Conservation (phyloP, 2,888 invertebrate genomes). For the Abrostola tripartita region DNA sequence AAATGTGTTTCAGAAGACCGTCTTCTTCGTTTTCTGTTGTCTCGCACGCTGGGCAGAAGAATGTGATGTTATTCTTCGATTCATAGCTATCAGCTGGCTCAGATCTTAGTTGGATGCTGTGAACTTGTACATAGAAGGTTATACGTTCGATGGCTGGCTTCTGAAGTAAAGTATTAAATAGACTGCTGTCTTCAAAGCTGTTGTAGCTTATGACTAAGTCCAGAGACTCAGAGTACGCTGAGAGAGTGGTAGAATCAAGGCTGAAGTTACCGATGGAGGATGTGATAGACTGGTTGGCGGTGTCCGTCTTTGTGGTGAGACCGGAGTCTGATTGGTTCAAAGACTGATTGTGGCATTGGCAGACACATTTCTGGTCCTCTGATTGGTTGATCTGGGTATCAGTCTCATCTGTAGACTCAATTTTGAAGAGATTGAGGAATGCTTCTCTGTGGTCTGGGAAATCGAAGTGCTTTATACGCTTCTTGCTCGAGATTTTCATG, state of each 20-base stretch:
- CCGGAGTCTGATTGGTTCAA: constrained; percentile 70
- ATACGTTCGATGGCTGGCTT: constrained; percentile 81
- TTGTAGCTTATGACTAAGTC: constrained; percentile 80
- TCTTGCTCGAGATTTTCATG: constrained; percentile 68
- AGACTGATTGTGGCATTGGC: constrained; percentile 67
- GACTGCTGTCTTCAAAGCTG: constrained; percentile 78
- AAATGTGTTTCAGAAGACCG: constrained; percentile 74
- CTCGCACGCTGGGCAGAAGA: constrained; percentile 77
- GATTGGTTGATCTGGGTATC: constrained; percentile 34
- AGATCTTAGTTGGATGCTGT: constrained; percentile 77
- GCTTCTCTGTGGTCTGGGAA: constrained; percentile 81
- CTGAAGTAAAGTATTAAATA: constrained; percentile 73
- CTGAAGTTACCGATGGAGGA: constrained; percentile 84
- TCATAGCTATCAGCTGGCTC: constrained; percentile 64
- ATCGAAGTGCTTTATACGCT: constrained; percentile 77
- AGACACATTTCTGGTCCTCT: constrained; percentile 61
- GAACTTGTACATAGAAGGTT: constrained; percentile 82
- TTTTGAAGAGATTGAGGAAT: constrained; percentile 72
- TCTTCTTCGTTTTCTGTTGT: constrained; percentile 73
- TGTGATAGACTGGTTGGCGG: constrained; percentile 72
- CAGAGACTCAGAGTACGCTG: constrained; percentile 81
- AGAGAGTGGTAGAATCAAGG: constrained; percentile 76
- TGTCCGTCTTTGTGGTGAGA: constrained; percentile 67
- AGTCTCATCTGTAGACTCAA: constrained; percentile 52
- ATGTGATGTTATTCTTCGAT: constrained; percentile 68